phyloP scores from a whole-genome alignment of 1,140 invertebrate species.

The Antheraea mylitta region DNA sequence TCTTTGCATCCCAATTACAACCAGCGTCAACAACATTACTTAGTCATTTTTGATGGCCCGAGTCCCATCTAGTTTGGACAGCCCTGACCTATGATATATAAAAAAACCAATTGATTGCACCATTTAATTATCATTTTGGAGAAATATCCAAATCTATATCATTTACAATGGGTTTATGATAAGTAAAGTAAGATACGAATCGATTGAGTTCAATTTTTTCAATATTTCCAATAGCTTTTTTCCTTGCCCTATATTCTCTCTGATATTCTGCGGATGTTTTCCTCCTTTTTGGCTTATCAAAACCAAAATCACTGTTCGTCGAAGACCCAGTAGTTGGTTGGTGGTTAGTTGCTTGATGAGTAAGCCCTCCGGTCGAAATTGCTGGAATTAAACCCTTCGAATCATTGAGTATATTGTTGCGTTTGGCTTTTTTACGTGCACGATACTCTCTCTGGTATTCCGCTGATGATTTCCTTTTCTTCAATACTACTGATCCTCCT shows the following conservation, averaged over 20 bases:
- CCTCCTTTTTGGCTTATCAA: background rate
- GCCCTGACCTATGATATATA: too few relatives aligned
- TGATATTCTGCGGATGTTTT: background rate
- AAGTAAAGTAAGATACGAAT: background rate
- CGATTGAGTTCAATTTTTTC: too few relatives aligned
- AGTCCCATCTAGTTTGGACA: too few relatives aligned
- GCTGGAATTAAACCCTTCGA: background rate
- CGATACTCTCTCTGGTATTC: conserved; percentile 10
- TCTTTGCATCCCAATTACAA: too few relatives aligned
- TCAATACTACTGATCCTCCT: background rate
- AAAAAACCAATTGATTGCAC: too few relatives aligned
- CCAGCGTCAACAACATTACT: too few relatives aligned
- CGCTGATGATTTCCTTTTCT: conserved; percentile 7
- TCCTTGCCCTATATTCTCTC: background rate
- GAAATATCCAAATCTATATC: too few relatives aligned
- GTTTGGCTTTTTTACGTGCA: conserved; percentile 9
- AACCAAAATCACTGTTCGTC: background rate
- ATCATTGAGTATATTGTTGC: background rate
- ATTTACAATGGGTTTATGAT: background rate
- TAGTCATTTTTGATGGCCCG: too few relatives aligned
- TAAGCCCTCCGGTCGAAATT: conserved; percentile 4
- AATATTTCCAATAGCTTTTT: too few relatives aligned
- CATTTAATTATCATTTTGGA: background rate
- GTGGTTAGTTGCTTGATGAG: background rate
- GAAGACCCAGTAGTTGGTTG: background rate